Percentiles rank a stretch among this genome's conserved stretches.
Evolutionary conservation across 2,113 vertebrate genomes (phyloP).

Genomic region (Bos javanicus): DNA sequence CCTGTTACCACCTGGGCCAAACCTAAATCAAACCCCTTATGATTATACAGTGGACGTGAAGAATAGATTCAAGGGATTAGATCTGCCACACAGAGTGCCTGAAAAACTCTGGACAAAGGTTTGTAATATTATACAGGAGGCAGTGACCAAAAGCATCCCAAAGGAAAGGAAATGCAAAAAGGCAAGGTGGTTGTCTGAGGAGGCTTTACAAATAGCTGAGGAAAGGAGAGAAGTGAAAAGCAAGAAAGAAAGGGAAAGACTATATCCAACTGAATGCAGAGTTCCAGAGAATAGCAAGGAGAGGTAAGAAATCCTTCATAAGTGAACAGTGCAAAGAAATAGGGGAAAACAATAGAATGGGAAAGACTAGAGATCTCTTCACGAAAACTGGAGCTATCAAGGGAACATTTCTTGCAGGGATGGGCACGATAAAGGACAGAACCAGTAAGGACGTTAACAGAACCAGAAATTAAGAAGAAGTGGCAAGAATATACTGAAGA

Average conservation of each 20-base stretch:
- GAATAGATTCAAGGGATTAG: not conserved
- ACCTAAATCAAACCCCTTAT: not conserved
- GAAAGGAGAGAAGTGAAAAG: not conserved
- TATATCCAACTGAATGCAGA: not conserved
- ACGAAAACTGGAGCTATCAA: not conserved
- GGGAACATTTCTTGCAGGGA: not conserved
- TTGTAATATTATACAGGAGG: not conserved
- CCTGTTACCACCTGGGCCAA: not conserved
- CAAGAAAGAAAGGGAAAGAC: not conserved
- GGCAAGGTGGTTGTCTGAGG: not conserved
- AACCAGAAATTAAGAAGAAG: not conserved
- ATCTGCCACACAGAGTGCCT: not conserved
- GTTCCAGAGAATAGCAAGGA: not conserved
- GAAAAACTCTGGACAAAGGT: not conserved
- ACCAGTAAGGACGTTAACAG: not conserved
- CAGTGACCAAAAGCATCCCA: not conserved
- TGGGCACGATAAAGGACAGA: not conserved
- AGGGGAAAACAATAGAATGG: not conserved
- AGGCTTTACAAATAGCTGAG: not conserved
- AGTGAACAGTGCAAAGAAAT: not conserved
- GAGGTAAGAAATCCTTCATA: not conserved
- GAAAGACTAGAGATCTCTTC: not conserved
- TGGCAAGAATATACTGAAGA: not conserved
- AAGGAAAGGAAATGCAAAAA: not conserved
- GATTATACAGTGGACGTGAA: not conserved